Evolutionary conservation across 2,113 vertebrate genomes (phyloP).

Genomic region (Notothenia rossii): DNA sequence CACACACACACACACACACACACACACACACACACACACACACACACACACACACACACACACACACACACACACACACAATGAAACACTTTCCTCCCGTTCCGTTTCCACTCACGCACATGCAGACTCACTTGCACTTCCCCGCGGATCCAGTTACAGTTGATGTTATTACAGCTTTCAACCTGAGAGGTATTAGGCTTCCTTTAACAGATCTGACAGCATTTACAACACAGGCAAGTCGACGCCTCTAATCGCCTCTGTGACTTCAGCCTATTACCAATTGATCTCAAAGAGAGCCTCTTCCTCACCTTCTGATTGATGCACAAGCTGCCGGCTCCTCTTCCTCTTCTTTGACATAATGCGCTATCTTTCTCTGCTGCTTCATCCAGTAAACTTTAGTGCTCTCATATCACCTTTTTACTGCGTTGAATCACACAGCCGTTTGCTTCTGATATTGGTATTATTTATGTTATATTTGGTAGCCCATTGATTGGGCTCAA

Average conservation of each 20-base stretch:
- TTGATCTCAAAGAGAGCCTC: slow-evolving; percentile 79
- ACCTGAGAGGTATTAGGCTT: slow-evolving; percentile 85
- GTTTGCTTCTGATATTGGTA: slow-evolving; percentile 30
- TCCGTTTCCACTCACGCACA: slow-evolving; percentile 57
- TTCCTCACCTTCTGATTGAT: slow-evolving; percentile 66
- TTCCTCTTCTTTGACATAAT: slow-evolving; percentile 71
- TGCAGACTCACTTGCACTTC: slow-evolving; percentile 76
- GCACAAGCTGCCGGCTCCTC: slow-evolving; percentile 59
- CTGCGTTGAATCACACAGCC: slow-evolving; percentile 37
- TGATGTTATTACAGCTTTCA: slow-evolving; percentile 86
- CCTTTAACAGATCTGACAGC: slow-evolving; percentile 85
- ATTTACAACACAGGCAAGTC: slow-evolving; percentile 82
- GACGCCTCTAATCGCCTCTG: slow-evolving; percentile 80
- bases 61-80: slow-evolving; percentile 45
- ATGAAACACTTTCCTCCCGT: slow-evolving; percentile 66
- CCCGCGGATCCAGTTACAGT: slow-evolving; percentile 79
- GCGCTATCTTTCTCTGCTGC: slow-evolving; percentile 47
- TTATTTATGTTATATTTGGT: slow-evolving; percentile 40
- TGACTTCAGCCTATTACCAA: slow-evolving; percentile 82
- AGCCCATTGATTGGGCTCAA: slow-evolving; percentile 37
- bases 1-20: slow-evolving; percentile 1
- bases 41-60: slow-evolving; percentile 36
- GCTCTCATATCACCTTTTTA: slow-evolving; percentile 34
- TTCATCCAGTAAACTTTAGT: slow-evolving; percentile 39
- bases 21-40: slow-evolving; percentile 52